phyloP scores from a whole-genome alignment of 2,888 invertebrate species.

The Corythucha ciliata region DNA sequence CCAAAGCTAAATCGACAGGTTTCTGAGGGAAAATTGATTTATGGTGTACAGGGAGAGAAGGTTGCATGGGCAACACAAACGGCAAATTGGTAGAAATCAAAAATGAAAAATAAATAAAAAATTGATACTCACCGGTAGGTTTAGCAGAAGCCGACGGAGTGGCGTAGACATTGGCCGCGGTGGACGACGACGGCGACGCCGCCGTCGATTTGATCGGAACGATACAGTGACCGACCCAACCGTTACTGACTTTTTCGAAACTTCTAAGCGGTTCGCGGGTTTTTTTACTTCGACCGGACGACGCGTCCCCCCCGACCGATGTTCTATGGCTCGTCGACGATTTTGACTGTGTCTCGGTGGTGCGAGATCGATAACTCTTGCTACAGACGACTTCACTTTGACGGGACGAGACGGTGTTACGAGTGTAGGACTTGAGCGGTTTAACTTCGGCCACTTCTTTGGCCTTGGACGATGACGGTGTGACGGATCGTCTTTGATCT shows the following conservation, averaged over 20 bases:
- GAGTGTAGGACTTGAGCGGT: constrained; percentile 10
- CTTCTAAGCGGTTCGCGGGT: constrained; percentile 25
- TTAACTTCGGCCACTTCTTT: constrained; percentile 16
- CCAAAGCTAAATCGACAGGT: too few relatives aligned
- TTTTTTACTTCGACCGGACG: constrained; percentile 9
- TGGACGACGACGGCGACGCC: background rate
- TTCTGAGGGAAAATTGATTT: too few relatives aligned
- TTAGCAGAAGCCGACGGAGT: constrained; percentile 3
- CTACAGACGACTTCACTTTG: background rate
- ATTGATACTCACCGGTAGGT: constrained; percentile 14
- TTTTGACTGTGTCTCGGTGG: too few relatives aligned
- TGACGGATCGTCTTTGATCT: background rate
- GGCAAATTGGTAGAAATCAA: too few relatives aligned
- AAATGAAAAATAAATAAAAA: constrained; percentile 2
- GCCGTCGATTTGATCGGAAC: constrained; percentile 19
- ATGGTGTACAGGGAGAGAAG: too few relatives aligned
- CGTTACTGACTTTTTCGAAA: constrained; percentile 30
- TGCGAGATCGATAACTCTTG: background rate
- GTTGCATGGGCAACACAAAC: background rate
- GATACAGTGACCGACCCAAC: constrained; percentile 28
- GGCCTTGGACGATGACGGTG: background rate
- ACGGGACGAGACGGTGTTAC: background rate
- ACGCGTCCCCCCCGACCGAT: background rate
- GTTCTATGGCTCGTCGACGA: background rate
- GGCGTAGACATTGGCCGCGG: constrained; percentile 14